These are phyloP conservation scores for Dusona sp. DNA, from an alignment of 2,888 invertebrate species.

Conservation along the genomic window DNA sequence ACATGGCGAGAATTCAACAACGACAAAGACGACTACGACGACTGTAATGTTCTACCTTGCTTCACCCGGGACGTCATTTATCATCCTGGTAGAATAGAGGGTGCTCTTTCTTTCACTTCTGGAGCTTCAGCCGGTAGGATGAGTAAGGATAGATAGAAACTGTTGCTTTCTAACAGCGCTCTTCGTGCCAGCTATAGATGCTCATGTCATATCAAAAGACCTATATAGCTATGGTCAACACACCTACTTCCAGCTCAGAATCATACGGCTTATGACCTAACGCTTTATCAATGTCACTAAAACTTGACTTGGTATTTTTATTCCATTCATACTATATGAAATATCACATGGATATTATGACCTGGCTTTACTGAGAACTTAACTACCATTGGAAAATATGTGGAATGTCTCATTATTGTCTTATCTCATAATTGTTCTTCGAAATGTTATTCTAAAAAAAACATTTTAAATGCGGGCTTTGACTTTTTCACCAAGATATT, in stretches of 20 bases:
- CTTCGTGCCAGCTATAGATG: slow-evolving; percentile 12
- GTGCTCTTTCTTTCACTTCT: slow-evolving; percentile 56
- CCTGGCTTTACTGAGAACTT: neutral
- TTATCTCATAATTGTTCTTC: neutral
- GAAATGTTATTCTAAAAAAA: neutral
- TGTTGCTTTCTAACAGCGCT: slow-evolving; percentile 69
- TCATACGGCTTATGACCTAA: neutral
- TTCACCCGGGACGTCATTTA: slow-evolving; percentile 75
- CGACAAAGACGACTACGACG: slow-evolving; percentile 70
- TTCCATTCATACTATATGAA: neutral
- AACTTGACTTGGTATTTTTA: neutral
- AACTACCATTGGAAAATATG: neutral
- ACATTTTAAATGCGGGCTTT: neutral
- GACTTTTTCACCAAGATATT: neutral
- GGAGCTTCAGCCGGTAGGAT: slow-evolving; percentile 67
- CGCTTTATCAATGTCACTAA: slow-evolving; percentile 15
- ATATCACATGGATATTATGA: neutral
- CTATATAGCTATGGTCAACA: slow-evolving; percentile 26
- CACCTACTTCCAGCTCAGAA: slow-evolving; percentile 17
- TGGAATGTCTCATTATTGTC: neutral
- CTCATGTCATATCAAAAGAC: slow-evolving; percentile 23
- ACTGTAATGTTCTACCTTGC: slow-evolving; percentile 75
- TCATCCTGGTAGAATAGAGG: slow-evolving; percentile 75
- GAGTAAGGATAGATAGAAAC: slow-evolving; percentile 74
- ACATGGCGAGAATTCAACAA: slow-evolving; percentile 53